phyloP scores from a whole-genome alignment of 1,140 invertebrate species.

The Gerris buenoi region DNA sequence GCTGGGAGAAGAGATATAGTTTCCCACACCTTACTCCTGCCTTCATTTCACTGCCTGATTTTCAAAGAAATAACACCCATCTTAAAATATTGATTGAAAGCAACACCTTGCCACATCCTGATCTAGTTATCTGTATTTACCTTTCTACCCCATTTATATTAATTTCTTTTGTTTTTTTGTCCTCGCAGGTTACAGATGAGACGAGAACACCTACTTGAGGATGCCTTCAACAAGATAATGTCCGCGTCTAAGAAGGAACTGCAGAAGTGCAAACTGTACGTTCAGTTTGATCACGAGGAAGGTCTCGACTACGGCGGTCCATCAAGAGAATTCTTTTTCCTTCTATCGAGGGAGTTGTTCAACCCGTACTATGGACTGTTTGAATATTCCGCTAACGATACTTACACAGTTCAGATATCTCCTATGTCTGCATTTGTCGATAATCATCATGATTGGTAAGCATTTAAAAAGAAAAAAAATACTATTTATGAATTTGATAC shows the following conservation, averaged over 20 bases:
- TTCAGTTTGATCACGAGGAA: conserved; percentile 90
- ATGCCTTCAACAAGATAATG: conserved; percentile 94
- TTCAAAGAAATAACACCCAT: too few species aligned
- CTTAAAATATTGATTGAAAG: too few species aligned
- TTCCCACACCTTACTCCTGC: too few species aligned
- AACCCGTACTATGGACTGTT: conserved; percentile 97
- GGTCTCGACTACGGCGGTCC: conserved; percentile 95
- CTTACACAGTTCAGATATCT: conserved; percentile 93
- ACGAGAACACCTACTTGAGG: conserved; percentile 82
- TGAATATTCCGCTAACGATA: conserved; percentile 95
- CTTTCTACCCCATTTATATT: too few species aligned
- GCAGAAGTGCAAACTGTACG: conserved; percentile 85
- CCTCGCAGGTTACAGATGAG: conserved; percentile 75
- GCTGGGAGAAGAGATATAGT: too few species aligned
- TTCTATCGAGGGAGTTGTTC: conserved; percentile 87
- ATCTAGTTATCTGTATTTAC: too few species aligned
- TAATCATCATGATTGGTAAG: conserved; percentile 93
- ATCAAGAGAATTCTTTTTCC: conserved; percentile 91
- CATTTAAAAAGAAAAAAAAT: too few species aligned
- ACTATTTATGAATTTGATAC: too few species aligned
- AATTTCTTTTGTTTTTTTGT: too few species aligned
- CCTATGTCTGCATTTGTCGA: conserved; percentile 97
- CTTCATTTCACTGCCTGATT: too few species aligned
- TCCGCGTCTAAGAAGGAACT: conserved; percentile 87
- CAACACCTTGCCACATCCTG: too few species aligned